Base-by-base conservation (phyloP, 1,140 invertebrate species). In the Drosophila micromelanica region DNA sequence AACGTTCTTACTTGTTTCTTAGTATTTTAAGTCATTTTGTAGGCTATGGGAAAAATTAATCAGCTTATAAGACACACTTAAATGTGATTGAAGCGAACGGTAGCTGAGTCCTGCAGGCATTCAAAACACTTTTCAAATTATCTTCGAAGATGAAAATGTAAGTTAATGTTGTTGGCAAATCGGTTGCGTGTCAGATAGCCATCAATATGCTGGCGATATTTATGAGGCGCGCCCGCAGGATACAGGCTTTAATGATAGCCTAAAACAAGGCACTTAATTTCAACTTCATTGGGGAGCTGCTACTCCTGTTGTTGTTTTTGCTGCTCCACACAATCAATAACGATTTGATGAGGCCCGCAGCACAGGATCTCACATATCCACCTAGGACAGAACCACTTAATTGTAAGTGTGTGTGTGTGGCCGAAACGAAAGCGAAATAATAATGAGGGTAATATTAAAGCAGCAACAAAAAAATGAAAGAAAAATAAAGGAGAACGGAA, bases 161-260 rank as follows among this genome's bases (percentile, higher is more conserved):
- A 43, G 45, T 65, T 72, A 54, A 32, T 67, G 57, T 55, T 55
- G 43, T 9, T 60, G 59, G 43, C 52, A 65, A 72, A 72, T 73
- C 61, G 59, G 73, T 86, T 86, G 81, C 81, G 81, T 86, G 81
- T 71, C 81, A 82, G 82, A 86, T 87, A 87, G 49, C 75, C 81
- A 86, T 86, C 81, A 86, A 87, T 86, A 86, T 86, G 82, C 82
- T 87, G 81, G 82, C 81, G 82, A 86, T 86, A 86, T 86, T 86
- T 86, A 86, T 86, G 82, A 87, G 81, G 75, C 81, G 82, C 81
- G 81, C 81, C 81, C 78, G 81, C 81, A 86, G 81, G 81, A 86
- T 87, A 87, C 82, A 63, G 75, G 78, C 82, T 89, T 89, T 87
- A 87, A 87, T 87, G 82, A 87, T 87, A 87, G 84, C 78, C 78